Base-by-base conservation (phyloP, 2,888 invertebrate genomes). In the Lasioglossum marginatum region DNA sequence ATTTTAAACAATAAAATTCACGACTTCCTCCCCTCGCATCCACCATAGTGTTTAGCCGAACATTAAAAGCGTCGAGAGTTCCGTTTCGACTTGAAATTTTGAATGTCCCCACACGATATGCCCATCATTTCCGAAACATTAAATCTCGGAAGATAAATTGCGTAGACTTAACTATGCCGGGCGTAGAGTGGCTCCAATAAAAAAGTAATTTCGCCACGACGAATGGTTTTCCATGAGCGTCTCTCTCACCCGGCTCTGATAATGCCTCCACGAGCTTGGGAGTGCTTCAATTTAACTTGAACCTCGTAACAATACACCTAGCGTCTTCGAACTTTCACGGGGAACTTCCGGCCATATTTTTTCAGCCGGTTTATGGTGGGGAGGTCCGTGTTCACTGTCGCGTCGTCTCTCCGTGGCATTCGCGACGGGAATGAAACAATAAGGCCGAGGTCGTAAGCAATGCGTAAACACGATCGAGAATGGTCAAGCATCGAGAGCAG, bases 121-220 rank as follows among this genome's bases (percentile, higher is more conserved):
- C 45, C 31, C 45, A 23, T 45, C 48, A 40, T 48, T 75, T 52
- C 60, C 70, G 16, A 31, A 34, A 34, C 40, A 74, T 80, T 80
- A 71, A 82, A 83, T 80, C 82, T 48, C 34, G 2, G 57, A 77
- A 83, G 77, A 81, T 83, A 81, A 77, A 48, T 76, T 71, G 66
- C 40, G 63, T 52, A 71, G 75, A 80, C 45, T 83, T 75, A 74
- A 71, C 70, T 40, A 60, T 52, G 71, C 66, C 40, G 60, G 71
- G 40, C 48, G 48, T n/a, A 16, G 60, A 80, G 60, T 76, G 57
- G 37, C 40, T 71, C 70, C 78, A 88, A 91, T 86, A 88, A 89
- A 91, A 89, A 92, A 86, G 90, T 91, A 90, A 91, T 92, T 89
- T 85, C 83, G 88, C 88, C 87, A 83, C 87, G 90, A 89, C 88